A percentile compares a stretch with the other conserved stretches of the same genome.
phyloP scores from a whole-genome alignment of 2,797 vertebrate genomes.

The Chaetodon trifasciatus region DNA sequence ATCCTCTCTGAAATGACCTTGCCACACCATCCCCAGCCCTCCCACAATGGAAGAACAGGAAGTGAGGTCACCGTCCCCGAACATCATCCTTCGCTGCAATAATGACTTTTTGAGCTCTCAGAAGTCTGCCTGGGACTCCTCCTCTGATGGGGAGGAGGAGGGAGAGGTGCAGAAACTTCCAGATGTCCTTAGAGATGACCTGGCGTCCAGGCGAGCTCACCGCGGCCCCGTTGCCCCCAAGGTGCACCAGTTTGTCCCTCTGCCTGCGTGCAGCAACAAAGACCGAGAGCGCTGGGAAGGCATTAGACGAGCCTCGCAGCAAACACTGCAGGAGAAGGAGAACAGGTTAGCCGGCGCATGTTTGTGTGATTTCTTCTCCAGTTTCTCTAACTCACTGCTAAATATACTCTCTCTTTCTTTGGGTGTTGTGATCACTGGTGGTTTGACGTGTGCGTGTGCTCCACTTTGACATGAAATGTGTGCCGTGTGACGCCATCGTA shows the following conservation, averaged over 20 bases:
- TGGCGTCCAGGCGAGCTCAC: slow-evolving; percentile 86
- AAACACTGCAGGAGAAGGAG: slow-evolving; percentile 83
- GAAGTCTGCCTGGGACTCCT: slow-evolving; percentile 84
- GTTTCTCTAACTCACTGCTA: slow-evolving; percentile 30
- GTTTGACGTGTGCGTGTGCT: slow-evolving; percentile 44
- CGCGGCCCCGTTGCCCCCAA: slow-evolving; percentile 65
- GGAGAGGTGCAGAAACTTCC: slow-evolving; percentile 86
- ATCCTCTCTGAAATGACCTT: slow-evolving; percentile 49
- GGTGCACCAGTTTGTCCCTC: slow-evolving; percentile 82
- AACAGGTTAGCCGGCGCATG: slow-evolving; percentile 76
- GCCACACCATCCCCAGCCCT: slow-evolving; percentile 60
- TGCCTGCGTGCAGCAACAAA: slow-evolving; percentile 77
- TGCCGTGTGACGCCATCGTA: slow-evolving; percentile 27
- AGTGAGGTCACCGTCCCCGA: slow-evolving; percentile 76
- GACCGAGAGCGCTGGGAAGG: slow-evolving; percentile 86
- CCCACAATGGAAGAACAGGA: slow-evolving; percentile 82
- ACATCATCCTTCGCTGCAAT: slow-evolving; percentile 91
- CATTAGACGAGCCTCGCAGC: slow-evolving; percentile 84
- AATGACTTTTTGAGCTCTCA: slow-evolving; percentile 88
- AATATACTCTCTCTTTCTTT: slow-evolving; percentile 44
- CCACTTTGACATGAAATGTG: slow-evolving; percentile 37
- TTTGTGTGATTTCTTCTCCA: slow-evolving; percentile 9
- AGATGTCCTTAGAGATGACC: slow-evolving; percentile 93
- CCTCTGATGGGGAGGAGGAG: slow-evolving; percentile 82
- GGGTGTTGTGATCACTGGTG: slow-evolving; percentile 45